Evolutionary conservation across 1,140 invertebrate species (phyloP), one percentile per base, ranked within the genome.

Genomic region (Atta texana): DNA sequence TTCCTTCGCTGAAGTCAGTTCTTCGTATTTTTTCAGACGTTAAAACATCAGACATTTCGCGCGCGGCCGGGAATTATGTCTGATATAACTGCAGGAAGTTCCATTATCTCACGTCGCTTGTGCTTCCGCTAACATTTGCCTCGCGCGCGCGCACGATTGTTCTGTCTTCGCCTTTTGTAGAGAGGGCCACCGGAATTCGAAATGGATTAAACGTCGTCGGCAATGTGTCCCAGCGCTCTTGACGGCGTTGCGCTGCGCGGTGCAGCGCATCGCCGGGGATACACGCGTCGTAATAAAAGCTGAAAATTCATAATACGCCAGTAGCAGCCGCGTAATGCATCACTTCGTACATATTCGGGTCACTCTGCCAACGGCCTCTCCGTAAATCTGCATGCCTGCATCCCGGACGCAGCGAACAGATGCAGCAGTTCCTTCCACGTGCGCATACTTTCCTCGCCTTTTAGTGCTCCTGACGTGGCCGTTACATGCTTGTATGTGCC

Each of bases 241-340:
- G 34, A 39, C 57, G 51, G 4, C 53, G 5, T 31, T 63, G 61
- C 44, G 44, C 72, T 16, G 51, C 31, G 34, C 59, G 51, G 3
- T 72, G 59, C 31, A 28, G 18, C 53, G 51, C 21, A 63, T 72
- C 51, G 64, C 53, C 78, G 55, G 66, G 66, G 44, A 89, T 77
- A 71, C 71, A 44, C 77, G 88, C 71, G 85, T 74, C 57, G 80
- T 84, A 81, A 90, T 92, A 90, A 91, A 90, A 88, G 81, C 78
- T 84, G 68, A 88, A 92, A 92, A 92, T 92, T 91, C 88, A 90
- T 91, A 91, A 92, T 90, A 88, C 76, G 87, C 53, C 64, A 59
- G 85, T 63, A 78, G 74, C 85, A 80, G 86, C 66, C 57, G 84
- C 74, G 84, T 85, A 88, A 92, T 91, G 85, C 87, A 90, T 92